Evolutionary conservation across 1,140 invertebrate species (phyloP).

Genomic region (Medauroidea extradentata): DNA sequence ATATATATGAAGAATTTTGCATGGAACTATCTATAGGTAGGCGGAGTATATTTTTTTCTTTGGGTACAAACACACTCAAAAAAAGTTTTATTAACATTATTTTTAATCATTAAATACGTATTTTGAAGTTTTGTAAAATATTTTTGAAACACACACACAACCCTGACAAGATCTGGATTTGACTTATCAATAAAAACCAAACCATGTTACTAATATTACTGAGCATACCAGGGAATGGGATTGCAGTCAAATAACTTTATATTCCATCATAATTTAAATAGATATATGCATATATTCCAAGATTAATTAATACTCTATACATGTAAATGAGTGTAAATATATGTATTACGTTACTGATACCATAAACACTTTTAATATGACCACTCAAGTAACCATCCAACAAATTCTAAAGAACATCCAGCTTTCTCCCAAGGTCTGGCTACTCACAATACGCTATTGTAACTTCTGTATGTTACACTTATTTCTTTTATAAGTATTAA

Average conservation of each 20-base stretch:
- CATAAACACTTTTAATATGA: constrained; percentile 29
- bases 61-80: constrained; percentile 24
- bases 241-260: constrained; percentile 8
- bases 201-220: constrained; percentile 10
- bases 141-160: constrained; percentile 22
- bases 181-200: constrained; percentile 7
- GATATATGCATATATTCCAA: constrained; percentile 15
- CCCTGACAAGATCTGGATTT: constrained; percentile 24
- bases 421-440: no score
- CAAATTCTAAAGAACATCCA: no score
- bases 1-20: constrained; percentile 42
- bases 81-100: constrained; percentile 23
- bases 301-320: constrained; percentile 15
- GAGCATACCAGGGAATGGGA: constrained; percentile 14
- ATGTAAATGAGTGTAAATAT: constrained; percentile 18
- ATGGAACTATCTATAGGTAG: constrained; percentile 36
- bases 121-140: constrained; percentile 16
- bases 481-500: no score
- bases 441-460: no score
- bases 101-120: constrained; percentile 17
- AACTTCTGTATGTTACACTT: no score
- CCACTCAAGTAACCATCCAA: constrained; percentile 18
- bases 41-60: constrained; percentile 24
- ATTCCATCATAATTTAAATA: constrained; percentile 7
- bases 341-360: constrained; percentile 16